Base-by-base conservation (phyloP, 2,113 vertebrate species). In the Takifugu bimaculatus region DNA sequence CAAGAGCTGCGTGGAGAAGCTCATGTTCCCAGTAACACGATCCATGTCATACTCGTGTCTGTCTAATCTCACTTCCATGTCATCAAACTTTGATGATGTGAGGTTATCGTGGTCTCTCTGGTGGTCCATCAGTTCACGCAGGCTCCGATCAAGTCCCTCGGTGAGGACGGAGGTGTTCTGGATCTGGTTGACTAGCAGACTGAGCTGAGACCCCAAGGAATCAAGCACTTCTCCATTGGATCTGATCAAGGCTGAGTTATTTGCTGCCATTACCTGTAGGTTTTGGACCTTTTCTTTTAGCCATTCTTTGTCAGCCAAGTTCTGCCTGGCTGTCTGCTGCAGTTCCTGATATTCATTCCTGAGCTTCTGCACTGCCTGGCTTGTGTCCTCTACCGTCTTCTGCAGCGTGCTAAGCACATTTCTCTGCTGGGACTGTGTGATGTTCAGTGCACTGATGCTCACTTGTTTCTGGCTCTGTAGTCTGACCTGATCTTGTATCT, bases 291-390 rank as follows among this genome's bases (percentile, higher is more conserved):
- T 98, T 76, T 96, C 95, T 74, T 93, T 96, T 6, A 99, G 88
- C 96, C 95, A 98, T 43, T 95, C 92, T 0, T 92, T 90, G 73
- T 99, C 95, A 6, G 93, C 91, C 52, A 71, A 87, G 26, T 92
- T 92, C 82, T 96, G 95, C 65, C 94, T 86, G 64, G 94, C 90
- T 50, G 92, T 90, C 84, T 98, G 95, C 79, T 98, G 95, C 63
- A 99, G 88, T 72, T 90, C 92, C 82, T 97, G 95, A 81, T 95
- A 98, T 77, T 96, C 94, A n/a, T 93, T 96, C 85, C 93, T 96
- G 64, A 97, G 92, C 81, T 90, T 94, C 85, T 97, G 91, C 72
- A 99, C 93, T 3, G 94, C 93, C 42, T 94, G 93, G 50, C 93
- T 92, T 1, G 94, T 91, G 67, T 95, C 94, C 73, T 96, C 96